These are phyloP conservation scores for Dicerorhinus sumatrensis DNA, from an alignment of 2,113 vertebrate species.

Conservation along the genomic window DNA sequence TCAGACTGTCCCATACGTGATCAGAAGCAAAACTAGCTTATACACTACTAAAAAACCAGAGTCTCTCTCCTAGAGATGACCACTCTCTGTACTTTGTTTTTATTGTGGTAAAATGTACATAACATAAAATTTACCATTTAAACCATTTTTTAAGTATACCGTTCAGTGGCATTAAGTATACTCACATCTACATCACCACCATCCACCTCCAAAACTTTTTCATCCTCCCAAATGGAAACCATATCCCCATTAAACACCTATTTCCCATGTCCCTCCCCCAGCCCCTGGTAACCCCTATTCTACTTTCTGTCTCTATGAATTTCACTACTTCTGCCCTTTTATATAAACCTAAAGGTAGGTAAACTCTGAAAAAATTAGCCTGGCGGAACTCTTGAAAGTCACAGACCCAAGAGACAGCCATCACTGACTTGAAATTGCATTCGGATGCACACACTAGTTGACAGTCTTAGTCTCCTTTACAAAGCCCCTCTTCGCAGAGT, in stretches of 20 bases:
- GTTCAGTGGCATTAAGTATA: neutral
- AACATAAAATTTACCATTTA: neutral
- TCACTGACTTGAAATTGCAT: neutral
- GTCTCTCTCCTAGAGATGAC: neutral
- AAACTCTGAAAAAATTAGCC: neutral
- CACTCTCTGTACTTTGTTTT: neutral
- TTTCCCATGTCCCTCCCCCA: neutral
- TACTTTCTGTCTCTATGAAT: neutral
- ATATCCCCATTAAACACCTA: neutral
- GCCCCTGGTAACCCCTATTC: neutral
- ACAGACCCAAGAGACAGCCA: neutral
- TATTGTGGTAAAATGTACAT: neutral
- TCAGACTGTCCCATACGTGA: neutral
- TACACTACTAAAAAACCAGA: neutral
- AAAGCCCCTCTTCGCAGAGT: neutral
- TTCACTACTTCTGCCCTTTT: neutral
- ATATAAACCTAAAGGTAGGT: neutral
- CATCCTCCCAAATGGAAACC: neutral
- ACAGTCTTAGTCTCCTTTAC: neutral
- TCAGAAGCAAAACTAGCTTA: neutral
- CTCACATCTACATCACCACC: neutral
- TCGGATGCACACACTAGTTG: accelerated
- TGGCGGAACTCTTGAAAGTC: neutral
- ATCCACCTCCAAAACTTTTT: too few relatives aligned
- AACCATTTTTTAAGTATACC: neutral